Conservation (phyloP, 2,888 invertebrate species). For the Agonopterix alstromeriana region DNA sequence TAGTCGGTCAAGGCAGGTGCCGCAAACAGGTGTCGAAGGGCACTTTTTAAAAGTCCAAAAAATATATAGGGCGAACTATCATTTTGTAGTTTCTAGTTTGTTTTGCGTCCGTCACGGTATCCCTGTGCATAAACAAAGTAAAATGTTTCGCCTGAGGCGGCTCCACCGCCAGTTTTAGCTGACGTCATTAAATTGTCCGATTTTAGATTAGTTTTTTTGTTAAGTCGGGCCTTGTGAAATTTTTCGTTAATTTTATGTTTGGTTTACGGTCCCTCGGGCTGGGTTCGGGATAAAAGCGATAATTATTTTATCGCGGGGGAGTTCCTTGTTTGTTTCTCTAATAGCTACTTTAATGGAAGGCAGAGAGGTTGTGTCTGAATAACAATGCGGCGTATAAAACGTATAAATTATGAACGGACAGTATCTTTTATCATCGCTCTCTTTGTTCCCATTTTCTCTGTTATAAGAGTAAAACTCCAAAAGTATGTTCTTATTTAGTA, state of each 20-base stretch:
- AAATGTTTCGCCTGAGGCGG: conserved; percentile 34
- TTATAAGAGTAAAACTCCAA: background rate
- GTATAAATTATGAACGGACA: conserved; percentile 50
- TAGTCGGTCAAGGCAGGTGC: conserved; percentile 61
- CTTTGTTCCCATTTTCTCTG: background rate
- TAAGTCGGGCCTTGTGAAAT: conserved; percentile 44
- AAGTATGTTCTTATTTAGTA: too few relatives aligned
- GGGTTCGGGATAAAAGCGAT: conserved; percentile 64
- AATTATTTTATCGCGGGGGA: conserved; percentile 70
- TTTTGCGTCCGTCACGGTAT: conserved; percentile 66
- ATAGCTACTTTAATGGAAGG: conserved; percentile 70
- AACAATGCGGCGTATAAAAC: conserved; percentile 44
- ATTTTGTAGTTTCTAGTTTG: conserved; percentile 49
- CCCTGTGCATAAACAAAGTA: conserved; percentile 44
- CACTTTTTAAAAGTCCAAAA: conserved; percentile 31
- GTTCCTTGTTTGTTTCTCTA: conserved; percentile 75
- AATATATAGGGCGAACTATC: conserved; percentile 44
- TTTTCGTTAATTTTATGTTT: conserved; percentile 47
- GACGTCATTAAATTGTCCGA: conserved; percentile 59
- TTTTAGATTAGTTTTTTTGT: conserved; percentile 55
- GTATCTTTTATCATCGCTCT: conserved; percentile 33
- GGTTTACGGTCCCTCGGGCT: conserved; percentile 33
- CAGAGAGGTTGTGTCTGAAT: conserved; percentile 42
- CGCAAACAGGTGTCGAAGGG: conserved; percentile 50
- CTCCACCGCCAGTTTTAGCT: conserved; percentile 49